A percentile compares a stretch with the other conserved stretches of the same genome.
Conservation (phyloP, 2,888 invertebrate genomes). For the Acronicta psi region DNA sequence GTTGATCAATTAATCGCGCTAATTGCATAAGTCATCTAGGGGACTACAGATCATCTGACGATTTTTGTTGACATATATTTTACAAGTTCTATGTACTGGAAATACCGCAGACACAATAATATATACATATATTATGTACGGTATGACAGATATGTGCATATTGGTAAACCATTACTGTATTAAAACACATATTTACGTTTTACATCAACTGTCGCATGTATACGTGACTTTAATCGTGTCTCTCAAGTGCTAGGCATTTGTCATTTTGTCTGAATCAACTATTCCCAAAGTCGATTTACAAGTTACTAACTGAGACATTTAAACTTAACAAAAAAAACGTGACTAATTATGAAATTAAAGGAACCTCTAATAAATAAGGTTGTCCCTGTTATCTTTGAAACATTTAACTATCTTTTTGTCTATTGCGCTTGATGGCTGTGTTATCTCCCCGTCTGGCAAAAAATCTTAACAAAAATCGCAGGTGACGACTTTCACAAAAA, state of each 20-base stretch:
- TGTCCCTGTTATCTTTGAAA: not conserved
- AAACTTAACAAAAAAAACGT: not conserved
- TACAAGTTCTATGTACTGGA: not conserved
- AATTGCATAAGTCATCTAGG: no score
- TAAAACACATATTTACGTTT: not conserved
- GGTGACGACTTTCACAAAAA: slow-evolving; percentile 2
- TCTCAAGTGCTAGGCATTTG: not conserved
- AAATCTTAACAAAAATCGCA: slow-evolving; percentile 1
- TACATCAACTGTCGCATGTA: not conserved
- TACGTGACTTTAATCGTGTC: slow-evolving; percentile 39
- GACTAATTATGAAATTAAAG: not conserved
- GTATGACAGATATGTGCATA: slow-evolving; percentile 14
- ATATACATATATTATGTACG: no score
- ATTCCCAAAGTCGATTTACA: not conserved
- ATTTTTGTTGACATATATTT: no score
- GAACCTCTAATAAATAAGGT: not conserved
- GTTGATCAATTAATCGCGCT: no score
- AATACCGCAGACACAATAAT: slow-evolving; percentile 3
- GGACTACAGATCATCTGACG: no score
- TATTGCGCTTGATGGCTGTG: not conserved
- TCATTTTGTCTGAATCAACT: not conserved
- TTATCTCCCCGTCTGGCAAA: not conserved
- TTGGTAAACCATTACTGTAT: slow-evolving; percentile 2
- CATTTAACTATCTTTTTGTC: not conserved
- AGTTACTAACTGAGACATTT: not conserved